phyloP scores from a whole-genome alignment of 2,113 vertebrate species.

The Tragulus kanchil region DNA sequence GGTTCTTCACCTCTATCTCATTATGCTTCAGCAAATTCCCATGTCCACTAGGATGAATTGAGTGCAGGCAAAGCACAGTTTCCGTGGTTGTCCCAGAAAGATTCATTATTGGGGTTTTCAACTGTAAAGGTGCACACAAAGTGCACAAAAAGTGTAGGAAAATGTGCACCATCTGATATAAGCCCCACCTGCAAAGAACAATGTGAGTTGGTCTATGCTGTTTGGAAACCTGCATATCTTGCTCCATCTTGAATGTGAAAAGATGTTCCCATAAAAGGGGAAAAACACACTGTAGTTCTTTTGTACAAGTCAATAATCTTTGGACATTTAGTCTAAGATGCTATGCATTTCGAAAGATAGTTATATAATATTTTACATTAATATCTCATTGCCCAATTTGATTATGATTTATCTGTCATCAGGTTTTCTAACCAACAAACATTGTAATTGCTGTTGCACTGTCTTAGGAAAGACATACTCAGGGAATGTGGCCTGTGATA shows the following conservation, averaged over 20 bases:
- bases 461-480: neutral
- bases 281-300: neutral
- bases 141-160: neutral
- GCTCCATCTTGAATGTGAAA: neutral
- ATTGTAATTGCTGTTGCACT: neutral
- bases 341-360: neutral
- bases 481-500: neutral
- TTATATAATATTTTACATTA: neutral
- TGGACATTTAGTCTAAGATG: neutral
- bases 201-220: neutral
- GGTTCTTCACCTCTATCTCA: neutral
- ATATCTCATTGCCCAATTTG: neutral
- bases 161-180: neutral
- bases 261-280: neutral
- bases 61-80: neutral
- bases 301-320: neutral
- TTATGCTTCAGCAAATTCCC: neutral
- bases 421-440: neutral
- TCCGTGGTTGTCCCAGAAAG: neutral
- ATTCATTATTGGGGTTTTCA: neutral
- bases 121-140: neutral
- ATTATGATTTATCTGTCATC: neutral
- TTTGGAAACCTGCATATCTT: neutral
- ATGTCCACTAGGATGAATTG: neutral
- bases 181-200: neutral